phyloP scores from a whole-genome alignment of 2,797 vertebrate genomes.

The Peromyscus melanophrys region DNA sequence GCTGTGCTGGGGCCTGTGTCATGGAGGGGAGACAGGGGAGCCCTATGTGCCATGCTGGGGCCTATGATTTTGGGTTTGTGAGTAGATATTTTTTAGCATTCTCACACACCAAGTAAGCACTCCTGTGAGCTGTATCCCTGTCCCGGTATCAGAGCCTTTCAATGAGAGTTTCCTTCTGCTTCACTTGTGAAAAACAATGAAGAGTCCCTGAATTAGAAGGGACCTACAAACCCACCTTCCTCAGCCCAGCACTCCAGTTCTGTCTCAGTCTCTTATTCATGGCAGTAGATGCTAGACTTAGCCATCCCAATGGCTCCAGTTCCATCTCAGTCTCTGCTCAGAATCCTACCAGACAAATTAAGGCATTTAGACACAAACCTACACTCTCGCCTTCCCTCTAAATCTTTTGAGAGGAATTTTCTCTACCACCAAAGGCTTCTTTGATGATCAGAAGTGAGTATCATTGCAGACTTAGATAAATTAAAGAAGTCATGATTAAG shows the following conservation, averaged over 20 bases:
- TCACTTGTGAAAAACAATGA: not conserved
- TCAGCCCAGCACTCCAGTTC: not conserved
- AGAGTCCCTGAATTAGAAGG: slow-evolving; percentile 27
- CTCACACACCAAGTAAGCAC: not conserved
- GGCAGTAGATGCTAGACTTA: not conserved
- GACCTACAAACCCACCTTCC: not conserved
- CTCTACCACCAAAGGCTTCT: not conserved
- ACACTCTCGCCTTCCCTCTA: not conserved
- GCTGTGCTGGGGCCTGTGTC: not conserved
- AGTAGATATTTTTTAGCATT: not conserved
- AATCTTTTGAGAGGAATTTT: slow-evolving; percentile 42
- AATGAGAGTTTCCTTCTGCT: not conserved
- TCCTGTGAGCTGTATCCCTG: not conserved
- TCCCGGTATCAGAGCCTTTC: not conserved
- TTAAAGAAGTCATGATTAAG: slow-evolving; percentile 10
- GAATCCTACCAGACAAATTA: slow-evolving; percentile 8
- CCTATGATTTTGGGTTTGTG: not conserved
- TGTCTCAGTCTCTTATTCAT: slow-evolving; percentile 10
- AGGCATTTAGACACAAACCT: not conserved
- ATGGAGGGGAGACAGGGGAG: not conserved
- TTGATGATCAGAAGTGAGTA: not conserved
- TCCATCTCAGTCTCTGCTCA: not conserved
- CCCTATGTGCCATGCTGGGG: not conserved
- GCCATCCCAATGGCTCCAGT: slow-evolving; percentile 12
- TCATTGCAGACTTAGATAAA: slow-evolving; percentile 19